Evolutionary conservation across 2,888 invertebrate genomes (phyloP).

Genomic region (Electrophaes corylata): DNA sequence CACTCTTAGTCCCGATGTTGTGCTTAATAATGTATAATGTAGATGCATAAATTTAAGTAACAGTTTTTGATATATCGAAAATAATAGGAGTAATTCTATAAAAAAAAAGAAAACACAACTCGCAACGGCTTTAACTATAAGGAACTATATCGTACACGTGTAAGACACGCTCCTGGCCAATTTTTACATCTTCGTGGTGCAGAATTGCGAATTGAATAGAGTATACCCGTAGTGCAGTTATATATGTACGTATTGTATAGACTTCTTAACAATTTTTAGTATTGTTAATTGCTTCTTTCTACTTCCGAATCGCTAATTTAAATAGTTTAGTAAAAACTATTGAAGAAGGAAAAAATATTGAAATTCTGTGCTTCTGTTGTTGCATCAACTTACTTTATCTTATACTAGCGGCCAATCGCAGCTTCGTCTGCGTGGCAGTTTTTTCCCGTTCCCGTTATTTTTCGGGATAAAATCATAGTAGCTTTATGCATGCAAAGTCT

Average conservation of each 20-base stretch:
- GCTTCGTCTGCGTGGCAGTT: no score
- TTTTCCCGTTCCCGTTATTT: no score
- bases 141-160: not conserved
- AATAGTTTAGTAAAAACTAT: not conserved
- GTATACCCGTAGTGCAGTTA: conserved; percentile 24
- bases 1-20: no score
- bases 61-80: no score
- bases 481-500: no score
- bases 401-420: no score
- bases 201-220: conserved; percentile 23
- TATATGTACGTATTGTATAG: conserved; percentile 23
- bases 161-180: not conserved
- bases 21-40: no score
- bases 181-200: conserved; percentile 13
- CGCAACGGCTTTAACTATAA: not conserved
- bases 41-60: no score
- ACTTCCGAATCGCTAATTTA: conserved; percentile 5
- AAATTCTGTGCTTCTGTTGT: not conserved
- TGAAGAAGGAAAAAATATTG: not conserved
- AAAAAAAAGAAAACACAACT: not conserved
- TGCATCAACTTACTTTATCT: no score
- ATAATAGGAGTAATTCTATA: no score
- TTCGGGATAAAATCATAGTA: no score
- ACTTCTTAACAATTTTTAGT: conserved; percentile 15
- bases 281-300: conserved; percentile 20